Evolutionary conservation across 37 sponge, comb jelly and placozoan genomes (phyloP).

Genomic region (Chondrilla cf. caribensis): DNA sequence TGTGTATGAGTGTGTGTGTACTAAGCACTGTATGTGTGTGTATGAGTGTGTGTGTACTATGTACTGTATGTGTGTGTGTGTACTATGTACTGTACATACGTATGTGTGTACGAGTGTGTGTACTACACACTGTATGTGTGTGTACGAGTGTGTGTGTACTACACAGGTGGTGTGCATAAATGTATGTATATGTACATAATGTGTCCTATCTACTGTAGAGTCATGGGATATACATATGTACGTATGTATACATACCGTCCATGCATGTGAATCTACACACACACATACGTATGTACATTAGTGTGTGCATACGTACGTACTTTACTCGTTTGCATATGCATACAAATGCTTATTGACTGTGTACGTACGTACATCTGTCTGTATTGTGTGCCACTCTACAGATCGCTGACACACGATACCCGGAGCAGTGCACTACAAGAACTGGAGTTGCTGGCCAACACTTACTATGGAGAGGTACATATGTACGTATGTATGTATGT

Average conservation of each 20-base stretch:
- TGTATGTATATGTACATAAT: neutral
- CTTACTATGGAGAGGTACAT: slow-evolving; percentile 33
- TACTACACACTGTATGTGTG: neutral
- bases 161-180: neutral
- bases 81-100: neutral
- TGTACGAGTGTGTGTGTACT: slow-evolving; percentile 14
- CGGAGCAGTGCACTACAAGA: slow-evolving; percentile 23
- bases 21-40: neutral
- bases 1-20: too few relatives aligned
- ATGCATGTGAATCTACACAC: too few relatives aligned
- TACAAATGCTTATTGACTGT: too few relatives aligned
- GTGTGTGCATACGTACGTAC: too few relatives aligned
- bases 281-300: too few relatives aligned
- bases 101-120: neutral
- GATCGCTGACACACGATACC: neutral
- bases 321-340: too few relatives aligned
- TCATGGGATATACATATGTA: neutral
- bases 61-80: neutral
- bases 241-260: too few relatives aligned
- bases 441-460: slow-evolving; percentile 19
- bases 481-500: slow-evolving; percentile 4
- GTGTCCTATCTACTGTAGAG: neutral
- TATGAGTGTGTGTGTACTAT: too few relatives aligned
- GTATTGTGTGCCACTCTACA: neutral
- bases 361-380: too few relatives aligned